A percentile compares a stretch with the other conserved stretches of the same genome.
Evolutionary conservation across 2,113 vertebrate species (phyloP).

Genomic region (Triplophysa rosa): DNA sequence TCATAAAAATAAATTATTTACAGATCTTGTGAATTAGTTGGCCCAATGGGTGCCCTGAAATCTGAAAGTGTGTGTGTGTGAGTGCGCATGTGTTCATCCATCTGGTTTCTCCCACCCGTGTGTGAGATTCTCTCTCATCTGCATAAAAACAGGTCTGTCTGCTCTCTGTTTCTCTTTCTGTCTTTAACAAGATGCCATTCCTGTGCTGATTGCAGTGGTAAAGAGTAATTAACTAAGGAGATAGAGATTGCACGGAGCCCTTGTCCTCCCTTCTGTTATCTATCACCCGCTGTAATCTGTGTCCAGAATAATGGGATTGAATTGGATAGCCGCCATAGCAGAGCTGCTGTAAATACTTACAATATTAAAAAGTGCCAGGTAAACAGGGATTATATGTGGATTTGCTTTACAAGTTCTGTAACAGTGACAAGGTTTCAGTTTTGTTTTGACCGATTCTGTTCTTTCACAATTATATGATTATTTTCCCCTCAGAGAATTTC

Average conservation of each 20-base stretch:
- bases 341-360: constrained; percentile 34
- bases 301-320: constrained; percentile 41
- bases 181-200: constrained; percentile 6
- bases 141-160: constrained; percentile 26
- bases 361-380: constrained; percentile 28
- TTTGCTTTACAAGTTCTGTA: background rate
- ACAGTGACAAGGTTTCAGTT: background rate
- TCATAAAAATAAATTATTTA: constrained; percentile 19
- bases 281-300: constrained; percentile 28
- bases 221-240: constrained; percentile 39
- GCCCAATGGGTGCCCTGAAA: background rate
- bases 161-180: constrained; percentile 29
- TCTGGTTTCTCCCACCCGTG: background rate
- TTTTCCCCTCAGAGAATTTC: background rate
- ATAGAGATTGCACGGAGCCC: constrained; percentile 12
- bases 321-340: constrained; percentile 19
- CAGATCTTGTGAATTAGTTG: constrained; percentile 18
- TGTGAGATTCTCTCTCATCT: background rate
- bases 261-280: background rate
- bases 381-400: constrained; percentile 24
- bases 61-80: background rate
- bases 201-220: constrained; percentile 35
- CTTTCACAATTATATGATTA: background rate
- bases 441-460: too few species aligned
- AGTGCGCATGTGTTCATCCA: constrained; percentile 7